These are phyloP conservation scores for Lepeophtheirus nordmannii DNA, from an alignment of 2,888 invertebrate species.

Conservation along the genomic window DNA sequence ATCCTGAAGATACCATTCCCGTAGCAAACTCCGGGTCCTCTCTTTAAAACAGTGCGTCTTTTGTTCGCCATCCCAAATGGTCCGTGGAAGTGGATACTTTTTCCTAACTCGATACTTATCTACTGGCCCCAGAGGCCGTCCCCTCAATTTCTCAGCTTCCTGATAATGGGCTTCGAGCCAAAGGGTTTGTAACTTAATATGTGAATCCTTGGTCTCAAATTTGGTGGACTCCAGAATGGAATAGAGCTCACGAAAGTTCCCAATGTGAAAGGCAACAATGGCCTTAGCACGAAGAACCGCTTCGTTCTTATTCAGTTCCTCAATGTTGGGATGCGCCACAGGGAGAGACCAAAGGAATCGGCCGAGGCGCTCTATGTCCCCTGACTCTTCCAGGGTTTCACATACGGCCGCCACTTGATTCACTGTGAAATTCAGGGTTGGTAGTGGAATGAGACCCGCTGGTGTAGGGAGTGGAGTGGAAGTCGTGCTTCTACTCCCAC, in stretches of 20 bases:
- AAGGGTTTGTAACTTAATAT: conserved; percentile 72
- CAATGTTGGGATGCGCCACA: conserved; percentile 67
- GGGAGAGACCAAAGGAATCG: conserved; percentile 80
- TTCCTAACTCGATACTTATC: conserved; percentile 84
- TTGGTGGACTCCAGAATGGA: conserved; percentile 73
- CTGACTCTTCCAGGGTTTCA: conserved; percentile 88
- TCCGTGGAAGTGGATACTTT: conserved; percentile 78
- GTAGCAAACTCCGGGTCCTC: conserved; percentile 73
- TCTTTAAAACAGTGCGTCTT: conserved; percentile 93
- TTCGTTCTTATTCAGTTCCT: conserved; percentile 60
- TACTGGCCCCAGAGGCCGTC: conserved; percentile 76
- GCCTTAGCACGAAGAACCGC: conserved; percentile 70
- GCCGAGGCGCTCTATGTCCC: conserved; percentile 72
- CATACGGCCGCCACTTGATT: conserved; percentile 77
- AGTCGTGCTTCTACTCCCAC: not conserved
- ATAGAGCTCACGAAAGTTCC: conserved; percentile 72
- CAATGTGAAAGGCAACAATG: conserved; percentile 75
- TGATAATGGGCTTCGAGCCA: conserved; percentile 88
- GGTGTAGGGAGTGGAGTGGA: not conserved
- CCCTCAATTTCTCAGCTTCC: conserved; percentile 76
- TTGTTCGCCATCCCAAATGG: conserved; percentile 90
- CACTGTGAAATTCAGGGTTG: conserved; percentile 63
- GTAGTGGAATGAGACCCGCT: conserved; percentile 36
- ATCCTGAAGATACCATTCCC: conserved; percentile 97
- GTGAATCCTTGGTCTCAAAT: conserved; percentile 64